These are phyloP conservation scores for Cyphomyrmex costatus DNA, from an alignment of 1,140 invertebrate species.

Conservation along the genomic window DNA sequence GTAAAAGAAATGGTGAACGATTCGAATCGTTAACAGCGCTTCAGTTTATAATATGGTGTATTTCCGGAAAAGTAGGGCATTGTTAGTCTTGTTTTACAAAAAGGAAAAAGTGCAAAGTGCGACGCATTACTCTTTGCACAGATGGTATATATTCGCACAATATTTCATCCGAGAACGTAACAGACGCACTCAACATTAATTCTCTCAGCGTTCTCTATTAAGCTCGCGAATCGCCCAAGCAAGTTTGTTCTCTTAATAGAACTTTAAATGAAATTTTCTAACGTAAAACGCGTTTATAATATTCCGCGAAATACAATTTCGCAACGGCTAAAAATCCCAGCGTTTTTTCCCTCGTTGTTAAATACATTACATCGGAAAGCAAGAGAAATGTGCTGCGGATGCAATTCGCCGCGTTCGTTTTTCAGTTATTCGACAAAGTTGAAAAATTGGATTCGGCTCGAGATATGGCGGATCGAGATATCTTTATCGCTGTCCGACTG, in stretches of 20 bases:
- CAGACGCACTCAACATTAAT: conserved; percentile 57
- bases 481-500: conserved; percentile 35
- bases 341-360: not conserved
- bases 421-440: not conserved
- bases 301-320: not conserved
- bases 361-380: not conserved
- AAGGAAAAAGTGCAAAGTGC: conserved; percentile 49
- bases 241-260: conserved; percentile 64
- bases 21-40: conserved; percentile 2
- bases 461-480: conserved; percentile 19
- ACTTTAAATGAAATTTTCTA: conserved; percentile 61
- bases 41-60: conserved; percentile 14
- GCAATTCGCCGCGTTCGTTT: not conserved
- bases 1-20: conserved; percentile 9
- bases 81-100: conserved; percentile 34
- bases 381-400: not conserved
- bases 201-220: conserved; percentile 60
- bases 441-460: conserved; percentile 38
- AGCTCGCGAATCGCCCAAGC: conserved; percentile 52
- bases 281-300: conserved; percentile 15
- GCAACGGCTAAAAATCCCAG: not conserved
- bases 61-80: conserved; percentile 37
- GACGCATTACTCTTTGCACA: conserved; percentile 48
- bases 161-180: conserved; percentile 58
- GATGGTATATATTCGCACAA: conserved; percentile 64